Percentiles rank a stretch among this genome's conserved stretches.
phyloP scores from a whole-genome alignment of 2,113 vertebrate species.

The Platysternon megacephalum region DNA sequence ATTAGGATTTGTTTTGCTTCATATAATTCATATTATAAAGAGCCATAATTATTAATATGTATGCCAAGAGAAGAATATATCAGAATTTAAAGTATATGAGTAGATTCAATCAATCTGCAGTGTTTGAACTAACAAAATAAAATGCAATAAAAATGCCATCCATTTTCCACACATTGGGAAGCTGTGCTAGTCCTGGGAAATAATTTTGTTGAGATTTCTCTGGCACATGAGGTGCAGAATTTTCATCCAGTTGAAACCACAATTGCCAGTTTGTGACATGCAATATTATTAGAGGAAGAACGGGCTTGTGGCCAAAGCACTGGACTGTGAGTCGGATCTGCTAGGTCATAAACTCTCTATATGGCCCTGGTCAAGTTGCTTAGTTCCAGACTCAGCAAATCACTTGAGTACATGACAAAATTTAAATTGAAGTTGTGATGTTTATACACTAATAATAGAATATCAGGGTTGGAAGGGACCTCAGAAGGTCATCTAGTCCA shows the following conservation, averaged over 20 bases:
- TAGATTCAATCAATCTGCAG: neutral
- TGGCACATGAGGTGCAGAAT: neutral
- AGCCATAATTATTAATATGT: neutral
- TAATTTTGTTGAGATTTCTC: neutral
- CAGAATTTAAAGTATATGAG: neutral
- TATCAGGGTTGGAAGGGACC: too few species aligned
- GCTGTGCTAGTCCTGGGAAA: neutral
- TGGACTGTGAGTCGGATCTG: neutral
- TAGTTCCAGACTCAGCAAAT: neutral
- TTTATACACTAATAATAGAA: neutral
- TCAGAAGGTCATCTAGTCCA: too few species aligned
- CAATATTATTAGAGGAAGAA: neutral
- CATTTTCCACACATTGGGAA: neutral
- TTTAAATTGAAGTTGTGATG: neutral
- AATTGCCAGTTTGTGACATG: neutral
- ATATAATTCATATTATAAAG: neutral
- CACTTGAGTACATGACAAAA: neutral
- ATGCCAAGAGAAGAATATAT: neutral
- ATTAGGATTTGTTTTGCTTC: neutral
- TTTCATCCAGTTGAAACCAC: neutral
- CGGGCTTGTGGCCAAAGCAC: fast-evolving
- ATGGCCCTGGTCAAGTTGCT: neutral
- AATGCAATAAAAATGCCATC: neutral
- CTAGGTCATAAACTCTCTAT: neutral
- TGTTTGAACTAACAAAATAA: neutral